phyloP scores from a whole-genome alignment of 2,888 invertebrate species.

The Sthenelais limicola region DNA sequence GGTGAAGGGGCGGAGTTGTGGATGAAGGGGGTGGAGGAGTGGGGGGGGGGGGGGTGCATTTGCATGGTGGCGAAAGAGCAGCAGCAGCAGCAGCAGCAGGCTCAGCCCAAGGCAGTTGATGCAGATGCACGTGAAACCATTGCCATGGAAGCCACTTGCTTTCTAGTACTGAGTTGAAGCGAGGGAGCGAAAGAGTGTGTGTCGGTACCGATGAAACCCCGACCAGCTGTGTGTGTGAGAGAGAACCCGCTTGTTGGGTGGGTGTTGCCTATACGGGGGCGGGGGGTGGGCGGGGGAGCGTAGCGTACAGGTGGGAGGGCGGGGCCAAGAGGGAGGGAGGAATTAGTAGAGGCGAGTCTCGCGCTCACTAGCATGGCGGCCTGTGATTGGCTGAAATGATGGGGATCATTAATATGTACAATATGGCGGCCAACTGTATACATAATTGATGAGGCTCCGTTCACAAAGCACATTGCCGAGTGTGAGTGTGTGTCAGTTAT shows the following conservation, averaged over 20 bases:
- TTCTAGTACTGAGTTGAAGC: too few relatives aligned
- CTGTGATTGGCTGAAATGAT: constrained; percentile 37
- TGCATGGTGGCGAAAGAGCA: not conserved
- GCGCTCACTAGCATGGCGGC: constrained; percentile 24
- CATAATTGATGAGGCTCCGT: constrained; percentile 38
- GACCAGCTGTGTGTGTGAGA: too few relatives aligned
- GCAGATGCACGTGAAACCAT: constrained; percentile 16
- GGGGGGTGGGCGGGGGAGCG: too few relatives aligned
- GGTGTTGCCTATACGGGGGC: too few relatives aligned
- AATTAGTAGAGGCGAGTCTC: constrained; percentile 23
- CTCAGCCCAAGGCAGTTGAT: not conserved
- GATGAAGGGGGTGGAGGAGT: not conserved
- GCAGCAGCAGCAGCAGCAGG: not conserved
- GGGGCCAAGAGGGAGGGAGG: too few relatives aligned
- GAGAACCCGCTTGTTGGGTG: too few relatives aligned
- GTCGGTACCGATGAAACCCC: too few relatives aligned
- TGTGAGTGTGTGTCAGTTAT: constrained; percentile 29
- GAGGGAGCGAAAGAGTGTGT: too few relatives aligned
- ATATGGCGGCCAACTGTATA: constrained; percentile 32
- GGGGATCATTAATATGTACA: constrained; percentile 34
- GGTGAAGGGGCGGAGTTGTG: not conserved
- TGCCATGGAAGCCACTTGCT: constrained; percentile 36
- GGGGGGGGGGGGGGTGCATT: constrained; percentile 9
- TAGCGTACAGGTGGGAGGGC: too few relatives aligned
- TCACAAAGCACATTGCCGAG: constrained; percentile 34